A percentile compares a stretch with the other conserved stretches of the same genome.
Conservation (phyloP, 2,888 invertebrate species). For the Hybos culiciformis region DNA sequence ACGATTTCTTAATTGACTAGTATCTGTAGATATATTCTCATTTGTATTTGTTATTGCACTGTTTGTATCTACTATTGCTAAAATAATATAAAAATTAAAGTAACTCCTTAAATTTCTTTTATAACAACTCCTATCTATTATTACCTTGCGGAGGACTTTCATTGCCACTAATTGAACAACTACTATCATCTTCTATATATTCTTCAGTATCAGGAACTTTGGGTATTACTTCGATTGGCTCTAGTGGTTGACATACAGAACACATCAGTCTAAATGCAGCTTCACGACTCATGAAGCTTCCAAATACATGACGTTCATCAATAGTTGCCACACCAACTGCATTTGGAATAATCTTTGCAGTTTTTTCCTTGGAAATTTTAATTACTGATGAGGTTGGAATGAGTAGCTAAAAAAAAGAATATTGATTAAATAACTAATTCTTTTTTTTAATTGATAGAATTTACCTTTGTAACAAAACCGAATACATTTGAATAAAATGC, state of each 20-base stretch:
- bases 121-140: slow-evolving; percentile 11
- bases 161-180: slow-evolving; percentile 41
- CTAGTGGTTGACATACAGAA: slow-evolving; percentile 59
- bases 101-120: slow-evolving; percentile 7
- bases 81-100: no score
- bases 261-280: slow-evolving; percentile 77
- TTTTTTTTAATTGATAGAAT: slow-evolving; percentile 23
- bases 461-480: slow-evolving; percentile 84
- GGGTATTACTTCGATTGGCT: slow-evolving; percentile 26
- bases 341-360: slow-evolving; percentile 87
- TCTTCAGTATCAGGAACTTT: slow-evolving; percentile 31
- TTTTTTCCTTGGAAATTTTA: slow-evolving; percentile 83
- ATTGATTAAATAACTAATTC: slow-evolving; percentile 13
- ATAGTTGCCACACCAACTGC: slow-evolving; percentile 73
- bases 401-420: slow-evolving; percentile 45
- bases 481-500: slow-evolving; percentile 94
- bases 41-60: slow-evolving; percentile 15
- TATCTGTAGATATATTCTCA: slow-evolving; percentile 11
- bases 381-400: slow-evolving; percentile 77
- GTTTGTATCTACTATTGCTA: background rate
- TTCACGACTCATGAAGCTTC: slow-evolving; percentile 78
- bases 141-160: slow-evolving; percentile 31
- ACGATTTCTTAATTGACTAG: slow-evolving; percentile 22
- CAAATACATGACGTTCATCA: slow-evolving; percentile 77
- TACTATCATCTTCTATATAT: slow-evolving; percentile 41